Percentiles rank a stretch among this genome's conserved stretches.
Conservation (phyloP, 2,888 invertebrate species). For the Nomada flava region DNA sequence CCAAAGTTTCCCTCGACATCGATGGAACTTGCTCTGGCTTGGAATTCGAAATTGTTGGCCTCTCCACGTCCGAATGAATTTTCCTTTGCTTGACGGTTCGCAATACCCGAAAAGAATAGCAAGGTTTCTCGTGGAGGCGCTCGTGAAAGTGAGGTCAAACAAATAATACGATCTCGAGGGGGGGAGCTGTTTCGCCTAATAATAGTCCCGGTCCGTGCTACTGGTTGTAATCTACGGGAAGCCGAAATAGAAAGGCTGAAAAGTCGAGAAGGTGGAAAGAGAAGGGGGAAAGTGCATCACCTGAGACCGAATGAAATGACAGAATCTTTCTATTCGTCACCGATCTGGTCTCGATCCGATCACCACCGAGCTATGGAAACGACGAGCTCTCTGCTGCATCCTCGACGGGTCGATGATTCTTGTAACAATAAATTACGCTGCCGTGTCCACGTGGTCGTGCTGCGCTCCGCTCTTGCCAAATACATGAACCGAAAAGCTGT, state of each 20-base stretch:
- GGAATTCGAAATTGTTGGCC: not conserved
- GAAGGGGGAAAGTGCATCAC: slow-evolving; percentile 22
- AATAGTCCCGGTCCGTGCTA: slow-evolving; percentile 74
- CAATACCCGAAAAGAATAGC: not conserved
- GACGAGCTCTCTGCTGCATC: slow-evolving; percentile 19
- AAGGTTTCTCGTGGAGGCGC: slow-evolving; percentile 44
- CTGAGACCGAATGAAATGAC: slow-evolving; percentile 35
- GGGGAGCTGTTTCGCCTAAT: slow-evolving; percentile 69
- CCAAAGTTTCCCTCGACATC: no score
- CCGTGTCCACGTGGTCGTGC: slow-evolving; percentile 16
- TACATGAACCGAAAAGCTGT: slow-evolving; percentile 45
- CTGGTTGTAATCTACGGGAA: slow-evolving; percentile 78
- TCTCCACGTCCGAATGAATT: not conserved
- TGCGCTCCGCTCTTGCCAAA: slow-evolving; percentile 40
- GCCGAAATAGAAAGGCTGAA: slow-evolving; percentile 78
- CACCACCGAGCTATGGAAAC: not conserved
- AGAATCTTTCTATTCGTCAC: slow-evolving; percentile 2
- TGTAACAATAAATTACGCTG: slow-evolving; percentile 48
- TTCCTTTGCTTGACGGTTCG: not conserved
- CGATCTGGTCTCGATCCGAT: not conserved
- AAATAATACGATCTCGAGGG: slow-evolving; percentile 74
- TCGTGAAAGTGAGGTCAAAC: slow-evolving; percentile 74
- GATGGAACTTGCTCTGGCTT: not conserved
- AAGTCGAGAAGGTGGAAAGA: slow-evolving; percentile 50
- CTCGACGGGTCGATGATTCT: slow-evolving; percentile 34